Evolutionary conservation across 2,888 invertebrate species (phyloP).

Genomic region (Polydrusus tereticollis): DNA sequence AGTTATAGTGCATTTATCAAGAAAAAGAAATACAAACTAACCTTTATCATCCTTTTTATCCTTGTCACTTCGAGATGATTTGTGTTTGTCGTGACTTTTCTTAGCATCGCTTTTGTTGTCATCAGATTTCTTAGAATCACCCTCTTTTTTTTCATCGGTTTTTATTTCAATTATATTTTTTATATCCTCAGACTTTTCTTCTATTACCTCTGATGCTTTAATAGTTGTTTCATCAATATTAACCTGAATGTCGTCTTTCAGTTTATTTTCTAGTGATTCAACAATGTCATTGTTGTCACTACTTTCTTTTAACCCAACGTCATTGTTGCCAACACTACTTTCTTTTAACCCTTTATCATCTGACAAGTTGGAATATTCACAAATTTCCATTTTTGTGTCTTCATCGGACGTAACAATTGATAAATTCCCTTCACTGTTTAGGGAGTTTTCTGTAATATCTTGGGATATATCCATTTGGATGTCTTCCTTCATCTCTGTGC

Average conservation of each 20-base stretch:
- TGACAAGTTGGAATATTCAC: constrained; percentile 54
- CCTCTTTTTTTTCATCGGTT: constrained; percentile 34
- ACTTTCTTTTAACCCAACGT: constrained; percentile 8
- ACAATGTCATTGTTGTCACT: constrained; percentile 5
- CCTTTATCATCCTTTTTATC: constrained; percentile 45
- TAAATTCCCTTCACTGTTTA: constrained; percentile 64
- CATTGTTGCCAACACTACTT: constrained; percentile 2
- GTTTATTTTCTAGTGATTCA: constrained; percentile 17
- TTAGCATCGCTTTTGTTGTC: constrained; percentile 31
- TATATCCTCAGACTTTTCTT: constrained; percentile 26
- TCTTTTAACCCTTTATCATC: constrained; percentile 5
- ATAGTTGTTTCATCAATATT: constrained; percentile 30
- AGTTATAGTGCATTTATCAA: too few species aligned
- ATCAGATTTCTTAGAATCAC: constrained; percentile 30
- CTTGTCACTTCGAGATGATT: constrained; percentile 45
- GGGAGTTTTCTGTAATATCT: constrained; percentile 70
- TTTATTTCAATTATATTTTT: constrained; percentile 33
- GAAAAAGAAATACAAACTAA: background rate
- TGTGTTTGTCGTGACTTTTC: constrained; percentile 34
- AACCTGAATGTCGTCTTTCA: constrained; percentile 53
- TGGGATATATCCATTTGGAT: constrained; percentile 74
- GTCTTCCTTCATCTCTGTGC: constrained; percentile 56
- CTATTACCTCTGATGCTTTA: constrained; percentile 11
- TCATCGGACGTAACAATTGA: constrained; percentile 71
- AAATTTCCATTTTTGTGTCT: constrained; percentile 65